Evolutionary conservation across 2,888 invertebrate genomes (phyloP), one percentile per base, ranked within the genome.

Genomic region (Argyra leucocephala): DNA sequence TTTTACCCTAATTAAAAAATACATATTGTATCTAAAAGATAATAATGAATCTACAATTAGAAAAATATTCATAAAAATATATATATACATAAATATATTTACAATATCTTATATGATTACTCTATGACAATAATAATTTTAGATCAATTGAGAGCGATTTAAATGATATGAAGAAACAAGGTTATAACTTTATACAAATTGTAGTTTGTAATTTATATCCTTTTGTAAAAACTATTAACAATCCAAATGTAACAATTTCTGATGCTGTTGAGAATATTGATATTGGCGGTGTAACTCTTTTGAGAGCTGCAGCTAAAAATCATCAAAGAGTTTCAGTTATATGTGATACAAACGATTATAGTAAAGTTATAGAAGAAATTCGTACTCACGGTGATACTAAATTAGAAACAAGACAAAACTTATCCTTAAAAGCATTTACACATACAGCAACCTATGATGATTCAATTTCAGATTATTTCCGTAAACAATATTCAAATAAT

Each of bases 131-230:
- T n/a, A n/a, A n/a, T n/a, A 65, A 61, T 48, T 23, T 82, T 69
- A 86, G 92, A 70, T 77, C 86, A 22, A 88, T 86, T 9, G 86
- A 87, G 6, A 86, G 86, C 2, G 96, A 97, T 80, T 82, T 87
- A 76, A 84, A 84, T 0, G 97, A 97, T 78, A 84, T 97, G 83
- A 81, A 83, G 66, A 84, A 85, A 64, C 91, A 91, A 76, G 88
- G 89, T 63, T 93, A 87, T 73, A 85, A 90, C 66, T 83, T 91
- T 79, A 88, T 96, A 65, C 85, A 88, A 75, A 82, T 98, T 22
- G 98, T 98, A 0, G 95, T 94, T 0, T 97, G 97, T 82, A 98
- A 99, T 82, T 83, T 98, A 65, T 98, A 98, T 79, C 98, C 97
- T 1, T 97, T 97, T 79, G 89, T 90, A 3, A 85, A 93, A 73